These are phyloP conservation scores for Poeciliopsis infans DNA, from an alignment of 2,797 vertebrate genomes.

Conservation along the genomic window DNA sequence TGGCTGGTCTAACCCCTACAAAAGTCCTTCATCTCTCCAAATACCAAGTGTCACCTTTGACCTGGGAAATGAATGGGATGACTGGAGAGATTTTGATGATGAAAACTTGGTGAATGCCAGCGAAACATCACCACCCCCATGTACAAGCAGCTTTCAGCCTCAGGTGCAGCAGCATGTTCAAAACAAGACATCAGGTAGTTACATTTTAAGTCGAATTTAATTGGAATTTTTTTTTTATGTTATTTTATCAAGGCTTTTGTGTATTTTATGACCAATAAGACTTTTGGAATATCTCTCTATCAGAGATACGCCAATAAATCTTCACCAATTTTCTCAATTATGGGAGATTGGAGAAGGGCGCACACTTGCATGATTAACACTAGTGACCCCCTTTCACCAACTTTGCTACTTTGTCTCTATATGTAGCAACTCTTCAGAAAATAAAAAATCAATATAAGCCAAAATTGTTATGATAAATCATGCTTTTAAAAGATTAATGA, in stretches of 20 bases:
- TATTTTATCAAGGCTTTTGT: not conserved
- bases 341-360: no score
- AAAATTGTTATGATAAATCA: no score
- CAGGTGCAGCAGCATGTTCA: constrained; percentile 31
- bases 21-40: constrained; percentile 15
- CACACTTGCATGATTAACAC: no score
- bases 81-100: constrained; percentile 92
- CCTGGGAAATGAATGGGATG: constrained; percentile 83
- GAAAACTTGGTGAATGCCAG: constrained; percentile 82
- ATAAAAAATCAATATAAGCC: no score
- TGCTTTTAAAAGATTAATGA: no score
- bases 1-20: not conserved
- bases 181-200: constrained; percentile 39
- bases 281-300: constrained; percentile 3
- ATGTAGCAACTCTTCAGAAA: no score
- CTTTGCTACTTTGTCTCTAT: no score
- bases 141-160: constrained; percentile 32
- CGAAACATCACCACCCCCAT: constrained; percentile 42
- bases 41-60: constrained; percentile 84
- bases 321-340: no score
- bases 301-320: no score
- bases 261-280: not conserved
- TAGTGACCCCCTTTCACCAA: no score
- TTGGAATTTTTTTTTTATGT: not conserved
- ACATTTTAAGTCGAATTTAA: not conserved